Percentiles rank a stretch among this genome's conserved stretches.
phyloP scores from a whole-genome alignment of 2,888 invertebrate species.

The Mythimna ferrago region DNA sequence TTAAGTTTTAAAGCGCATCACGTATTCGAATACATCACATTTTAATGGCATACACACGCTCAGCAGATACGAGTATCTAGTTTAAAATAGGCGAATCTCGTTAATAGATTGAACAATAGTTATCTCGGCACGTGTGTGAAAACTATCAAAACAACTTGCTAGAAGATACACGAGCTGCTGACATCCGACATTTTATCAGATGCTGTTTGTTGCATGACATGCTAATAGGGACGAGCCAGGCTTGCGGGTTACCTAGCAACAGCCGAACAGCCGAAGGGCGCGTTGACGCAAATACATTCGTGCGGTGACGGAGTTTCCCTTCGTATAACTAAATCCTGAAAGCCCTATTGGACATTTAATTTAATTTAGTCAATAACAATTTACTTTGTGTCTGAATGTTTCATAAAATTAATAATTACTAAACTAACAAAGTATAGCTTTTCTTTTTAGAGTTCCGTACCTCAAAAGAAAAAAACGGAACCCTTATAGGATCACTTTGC shows the following conservation, averaged over 20 bases:
- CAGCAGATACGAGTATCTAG: constrained; percentile 29
- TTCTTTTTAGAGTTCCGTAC: no score
- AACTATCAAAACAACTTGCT: constrained; percentile 32
- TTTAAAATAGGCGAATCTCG: constrained; percentile 44
- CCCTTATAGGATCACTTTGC: no score
- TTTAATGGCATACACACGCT: constrained; percentile 46
- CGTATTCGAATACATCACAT: constrained; percentile 15
- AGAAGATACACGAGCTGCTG: constrained; percentile 35
- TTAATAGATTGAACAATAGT: constrained; percentile 31
- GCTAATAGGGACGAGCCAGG: neutral
- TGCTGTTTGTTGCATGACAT: neutral
- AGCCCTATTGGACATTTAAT: neutral
- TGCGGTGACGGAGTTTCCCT: neutral
- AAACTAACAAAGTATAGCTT: no score
- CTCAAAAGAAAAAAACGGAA: no score
- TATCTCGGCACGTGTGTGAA: constrained; percentile 49
- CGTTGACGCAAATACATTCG: neutral
- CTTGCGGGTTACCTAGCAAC: neutral
- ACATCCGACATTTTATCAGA: constrained; percentile 14
- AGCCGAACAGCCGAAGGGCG: no score
- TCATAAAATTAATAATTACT: no score
- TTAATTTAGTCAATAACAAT: no score
- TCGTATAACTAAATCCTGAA: neutral
- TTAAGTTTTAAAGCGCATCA: neutral
- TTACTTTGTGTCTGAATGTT: no score